A percentile compares a stretch with the other conserved stretches of the same genome.
phyloP scores from a whole-genome alignment of 1,140 invertebrate species.

The Lucilia sericata region DNA sequence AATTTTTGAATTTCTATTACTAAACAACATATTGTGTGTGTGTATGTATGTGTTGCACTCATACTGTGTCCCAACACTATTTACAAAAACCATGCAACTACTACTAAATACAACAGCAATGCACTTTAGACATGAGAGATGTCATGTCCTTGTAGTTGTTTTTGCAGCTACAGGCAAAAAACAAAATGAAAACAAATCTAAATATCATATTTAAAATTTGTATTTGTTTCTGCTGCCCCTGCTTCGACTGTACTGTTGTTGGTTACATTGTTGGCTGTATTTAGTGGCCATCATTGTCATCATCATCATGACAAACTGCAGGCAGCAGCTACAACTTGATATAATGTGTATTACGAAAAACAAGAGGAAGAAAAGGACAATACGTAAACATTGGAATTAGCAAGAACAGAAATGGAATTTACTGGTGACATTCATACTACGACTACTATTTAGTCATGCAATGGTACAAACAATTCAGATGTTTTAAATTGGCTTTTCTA shows the following conservation, averaged over 20 bases:
- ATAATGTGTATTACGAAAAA: no score
- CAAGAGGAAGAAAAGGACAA: neutral
- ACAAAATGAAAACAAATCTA: neutral
- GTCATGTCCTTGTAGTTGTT: neutral
- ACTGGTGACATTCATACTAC: slow-evolving; percentile 5
- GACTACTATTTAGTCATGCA: neutral
- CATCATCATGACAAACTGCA: neutral
- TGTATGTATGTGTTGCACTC: no score
- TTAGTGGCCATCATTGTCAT: neutral
- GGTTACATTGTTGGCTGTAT: neutral
- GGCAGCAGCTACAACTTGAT: neutral
- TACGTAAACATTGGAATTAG: neutral
- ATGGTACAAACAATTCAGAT: neutral
- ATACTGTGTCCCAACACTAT: no score
- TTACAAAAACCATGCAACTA: no score
- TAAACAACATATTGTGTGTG: neutral
- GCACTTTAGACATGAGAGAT: neutral
- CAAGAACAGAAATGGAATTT: slow-evolving; percentile 2
- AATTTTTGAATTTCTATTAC: neutral
- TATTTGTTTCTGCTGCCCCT: neutral
- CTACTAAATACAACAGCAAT: no score
- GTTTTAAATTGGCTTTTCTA: slow-evolving; percentile 5
- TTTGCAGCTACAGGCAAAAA: neutral
- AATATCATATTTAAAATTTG: neutral
- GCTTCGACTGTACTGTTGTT: neutral